Evolutionary conservation across 2,888 invertebrate genomes (phyloP), one percentile per base, ranked within the genome.

Genomic region (Frankliniella intonsa): DNA sequence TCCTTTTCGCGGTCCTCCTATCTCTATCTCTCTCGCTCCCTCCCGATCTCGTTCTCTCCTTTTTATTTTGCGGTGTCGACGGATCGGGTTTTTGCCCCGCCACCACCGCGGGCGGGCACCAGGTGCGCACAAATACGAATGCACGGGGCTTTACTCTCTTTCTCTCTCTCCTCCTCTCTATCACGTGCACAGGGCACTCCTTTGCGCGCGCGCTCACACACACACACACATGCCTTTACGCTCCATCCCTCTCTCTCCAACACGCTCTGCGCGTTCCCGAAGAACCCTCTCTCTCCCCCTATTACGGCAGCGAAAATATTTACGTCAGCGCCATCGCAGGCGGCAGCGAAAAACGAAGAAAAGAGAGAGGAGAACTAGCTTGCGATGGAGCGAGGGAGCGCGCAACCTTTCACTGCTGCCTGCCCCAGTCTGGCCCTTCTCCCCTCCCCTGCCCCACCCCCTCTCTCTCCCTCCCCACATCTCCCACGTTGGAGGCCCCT

Each of bases 261-360:
- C 12, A 11, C 55, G 0, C 55, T 14, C 55, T 55, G n/a, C n/a
- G n/a, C 38, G 38, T 38, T 38, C 38, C 38, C 38, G 38, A 38
- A 5, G 5, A 38, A 38, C 38, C 38, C 65, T 65, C 65, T n/a
- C 69, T 22, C 69, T 69, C 22, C 55, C 69, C 25, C 25, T 76
- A 22, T 25, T 76, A 22, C 25, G 22, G 69, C 69, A 25, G 25
- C 69, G 69, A 76, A 76, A 76, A 76, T 76, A 76, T 76, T 76
- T 76, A 76, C 69, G 69, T 25, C 69, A 76, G 69, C 69, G 69
- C 62, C 62, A 62, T 62, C 62, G 62, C 62, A 25, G 69, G 69
- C 69, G 38, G 38, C 38, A 38, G 38, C 38, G 25, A 25, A 76
- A 76, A 76, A 76, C 12, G 12, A 55, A 55, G 38, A 38, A 38